Conservation (phyloP, 1,140 invertebrate species). For the Rhysida immarginata region DNA sequence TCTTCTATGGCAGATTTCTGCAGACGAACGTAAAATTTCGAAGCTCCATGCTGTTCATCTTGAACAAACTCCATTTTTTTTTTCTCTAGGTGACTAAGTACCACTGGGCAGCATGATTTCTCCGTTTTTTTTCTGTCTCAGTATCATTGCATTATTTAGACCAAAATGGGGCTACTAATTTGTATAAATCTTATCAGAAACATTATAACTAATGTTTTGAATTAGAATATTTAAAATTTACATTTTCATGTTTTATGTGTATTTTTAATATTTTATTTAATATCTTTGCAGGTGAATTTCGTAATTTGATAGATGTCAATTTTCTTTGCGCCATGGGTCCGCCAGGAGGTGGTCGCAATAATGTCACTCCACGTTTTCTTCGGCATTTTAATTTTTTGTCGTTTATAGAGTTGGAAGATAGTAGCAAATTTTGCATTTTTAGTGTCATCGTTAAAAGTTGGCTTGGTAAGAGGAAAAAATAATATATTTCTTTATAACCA, state of each 20-base stretch:
- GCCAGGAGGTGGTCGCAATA: slow-evolving; percentile 52
- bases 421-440: slow-evolving; percentile 53
- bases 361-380: slow-evolving; percentile 69
- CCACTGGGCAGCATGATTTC: too few relatives aligned
- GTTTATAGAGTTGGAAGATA: slow-evolving; percentile 49
- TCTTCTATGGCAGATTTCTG: too few relatives aligned
- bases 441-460: slow-evolving; percentile 48
- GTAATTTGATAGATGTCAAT: slow-evolving; percentile 48
- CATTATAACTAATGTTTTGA: background rate
- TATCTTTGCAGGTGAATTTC: slow-evolving; percentile 40
- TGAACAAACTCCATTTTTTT: too few relatives aligned
- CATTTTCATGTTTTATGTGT: background rate
- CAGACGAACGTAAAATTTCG: too few relatives aligned
- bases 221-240: background rate
- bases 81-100: too few relatives aligned
- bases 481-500: too few relatives aligned
- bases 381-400: slow-evolving; percentile 59
- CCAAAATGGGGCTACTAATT: too few relatives aligned
- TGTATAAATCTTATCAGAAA: too few relatives aligned
- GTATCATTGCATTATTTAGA: too few relatives aligned
- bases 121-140: too few relatives aligned
- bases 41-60: too few relatives aligned
- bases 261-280: background rate
- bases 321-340: slow-evolving; percentile 20
- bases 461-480: slow-evolving; percentile 54